These are phyloP conservation scores for Caretta caretta DNA, from an alignment of 2,113 vertebrate species.

Conservation along the genomic window DNA sequence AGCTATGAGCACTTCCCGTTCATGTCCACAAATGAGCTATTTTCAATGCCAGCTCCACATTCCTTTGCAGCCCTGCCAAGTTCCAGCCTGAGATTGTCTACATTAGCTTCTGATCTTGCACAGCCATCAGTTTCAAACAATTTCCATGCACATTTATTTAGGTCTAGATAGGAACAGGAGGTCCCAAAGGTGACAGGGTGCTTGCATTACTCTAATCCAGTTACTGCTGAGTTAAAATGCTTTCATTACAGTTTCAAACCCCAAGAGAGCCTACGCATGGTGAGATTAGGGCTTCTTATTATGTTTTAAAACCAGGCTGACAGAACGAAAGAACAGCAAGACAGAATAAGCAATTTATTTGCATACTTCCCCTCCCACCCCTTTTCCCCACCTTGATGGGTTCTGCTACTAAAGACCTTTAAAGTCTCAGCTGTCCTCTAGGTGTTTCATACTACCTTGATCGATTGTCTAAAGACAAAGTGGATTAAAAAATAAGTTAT, in stretches of 20 bases:
- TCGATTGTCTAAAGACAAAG: neutral
- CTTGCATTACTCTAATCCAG: conserved; percentile 61
- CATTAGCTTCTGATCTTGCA: conserved; percentile 71
- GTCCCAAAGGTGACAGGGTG: conserved; percentile 49
- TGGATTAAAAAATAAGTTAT: conserved; percentile 3
- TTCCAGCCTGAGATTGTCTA: conserved; percentile 68
- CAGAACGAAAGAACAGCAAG: conserved; percentile 17
- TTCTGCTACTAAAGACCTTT: neutral
- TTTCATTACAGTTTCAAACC: conserved; percentile 68
- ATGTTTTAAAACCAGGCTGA: conserved; percentile 52
- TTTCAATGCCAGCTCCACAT: conserved; percentile 30
- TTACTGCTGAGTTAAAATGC: conserved; percentile 66
- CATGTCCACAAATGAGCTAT: conserved; percentile 59
- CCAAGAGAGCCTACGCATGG: conserved; percentile 66
- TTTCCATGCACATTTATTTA: conserved; percentile 76
- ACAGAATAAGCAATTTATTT: neutral
- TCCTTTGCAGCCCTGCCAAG: conserved; percentile 37
- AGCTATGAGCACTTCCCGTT: conserved; percentile 35
- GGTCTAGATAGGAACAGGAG: conserved; percentile 35
- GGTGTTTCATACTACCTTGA: neutral
- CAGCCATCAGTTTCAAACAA: conserved; percentile 75
- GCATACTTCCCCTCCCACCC: neutral
- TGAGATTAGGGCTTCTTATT: conserved; percentile 72
- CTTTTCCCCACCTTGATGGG: neutral
- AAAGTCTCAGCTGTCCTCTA: neutral